Percentiles rank a stretch among this genome's conserved stretches.
phyloP scores from a whole-genome alignment of 2,888 invertebrate species.

The Acronicta psi region DNA sequence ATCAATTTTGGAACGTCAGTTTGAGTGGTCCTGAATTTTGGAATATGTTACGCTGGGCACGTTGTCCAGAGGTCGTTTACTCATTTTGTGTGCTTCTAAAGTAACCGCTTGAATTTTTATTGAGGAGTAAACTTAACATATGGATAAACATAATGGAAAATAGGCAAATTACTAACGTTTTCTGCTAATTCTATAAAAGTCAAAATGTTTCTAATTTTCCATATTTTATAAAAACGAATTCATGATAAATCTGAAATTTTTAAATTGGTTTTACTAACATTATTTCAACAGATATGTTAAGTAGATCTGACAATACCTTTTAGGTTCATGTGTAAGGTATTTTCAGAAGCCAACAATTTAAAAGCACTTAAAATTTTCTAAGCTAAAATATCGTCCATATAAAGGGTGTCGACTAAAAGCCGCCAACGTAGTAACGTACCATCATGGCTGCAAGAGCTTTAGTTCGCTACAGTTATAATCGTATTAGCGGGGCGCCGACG shows the following conservation, averaged over 20 bases:
- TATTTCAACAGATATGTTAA: too few species aligned
- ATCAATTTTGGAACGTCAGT: constrained; percentile 27
- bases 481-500: constrained; percentile 73
- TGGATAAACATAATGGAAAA: too few species aligned
- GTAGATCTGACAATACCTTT: too few species aligned
- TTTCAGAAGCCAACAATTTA: constrained; percentile 39
- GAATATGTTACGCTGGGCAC: constrained; percentile 5
- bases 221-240: too few species aligned
- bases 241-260: too few species aligned
- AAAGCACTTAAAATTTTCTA: constrained; percentile 37
- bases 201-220: too few species aligned
- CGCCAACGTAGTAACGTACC: constrained; percentile 47
- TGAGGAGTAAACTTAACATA: background rate
- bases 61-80: constrained; percentile 6
- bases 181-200: too few species aligned
- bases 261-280: too few species aligned
- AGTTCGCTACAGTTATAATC: constrained; percentile 75
- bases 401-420: constrained; percentile 62
- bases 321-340: too few species aligned
- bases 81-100: background rate
- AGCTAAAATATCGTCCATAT: constrained; percentile 54
- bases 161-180: too few species aligned
- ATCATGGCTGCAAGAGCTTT: constrained; percentile 55
- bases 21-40: constrained; percentile 26
- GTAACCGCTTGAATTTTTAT: background rate